Evolutionary conservation across 2,797 vertebrate genomes (phyloP), one percentile per base, ranked within the genome.

Genomic region (Arvicola amphibius): DNA sequence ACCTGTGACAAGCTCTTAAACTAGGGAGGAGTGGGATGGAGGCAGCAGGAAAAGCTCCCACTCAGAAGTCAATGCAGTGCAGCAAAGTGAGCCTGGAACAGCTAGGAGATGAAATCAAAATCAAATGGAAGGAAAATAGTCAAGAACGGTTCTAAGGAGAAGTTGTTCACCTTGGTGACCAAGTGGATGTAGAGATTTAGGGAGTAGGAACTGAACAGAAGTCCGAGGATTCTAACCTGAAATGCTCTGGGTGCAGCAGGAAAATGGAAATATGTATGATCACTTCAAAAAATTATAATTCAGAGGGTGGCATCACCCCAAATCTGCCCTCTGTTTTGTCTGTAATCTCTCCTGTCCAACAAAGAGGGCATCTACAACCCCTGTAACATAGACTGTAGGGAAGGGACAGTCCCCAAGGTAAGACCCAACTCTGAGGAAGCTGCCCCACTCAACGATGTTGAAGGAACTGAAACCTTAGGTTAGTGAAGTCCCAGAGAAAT

Each of bases 391-490:
- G 77, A 88, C n/a, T 76, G 77, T 25, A 37, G 90, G 25, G 46
- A 89, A 90, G 80, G 88, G 80, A 43, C 78, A 93, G 92, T 87
- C 91, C 81, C 92, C 65, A 79, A 84, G 88, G 51, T 65, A 59
- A 94, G 80, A 85, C 90, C 13, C 40, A 89, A 17, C 92, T 85
- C 48, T 79, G 61, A 93, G 81, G 65, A 97, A 94, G 37, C 86
- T 95, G 77, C 69, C 67, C 56, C 34, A 90, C 46, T 97, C 88
- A 96, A 51, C 91, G 90, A 69, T 91, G 97, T 95, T 80, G 81
- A 96, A 91, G 91, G 96, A 98, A 98, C 84, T 95, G 97, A 97
- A 96, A 96, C 88, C 16, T 23, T 53, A 59, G 21, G n/a, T 91
- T 81, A 95, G 76, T 81, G 87, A 96, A 83, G 74, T 95, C 40